These are phyloP conservation scores for Rhyacophila brunnea DNA, from an alignment of 1,140 invertebrate genomes.

Conservation along the genomic window DNA sequence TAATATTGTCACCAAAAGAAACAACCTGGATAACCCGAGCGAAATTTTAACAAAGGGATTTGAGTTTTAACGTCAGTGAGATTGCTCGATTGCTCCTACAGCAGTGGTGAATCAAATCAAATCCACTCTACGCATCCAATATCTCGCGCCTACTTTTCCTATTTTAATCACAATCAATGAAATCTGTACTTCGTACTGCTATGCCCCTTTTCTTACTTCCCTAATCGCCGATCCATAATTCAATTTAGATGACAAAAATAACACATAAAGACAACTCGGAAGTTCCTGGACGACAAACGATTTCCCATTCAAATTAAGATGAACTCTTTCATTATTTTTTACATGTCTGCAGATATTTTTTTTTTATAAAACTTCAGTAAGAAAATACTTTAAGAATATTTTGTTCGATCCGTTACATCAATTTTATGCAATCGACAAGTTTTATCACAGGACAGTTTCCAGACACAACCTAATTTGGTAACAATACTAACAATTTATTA, in stretches of 20 bases:
- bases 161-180: slow-evolving; percentile 24
- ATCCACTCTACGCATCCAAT: slow-evolving; percentile 2
- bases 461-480: slow-evolving; percentile 30
- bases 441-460: slow-evolving; percentile 33
- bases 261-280: too few species aligned
- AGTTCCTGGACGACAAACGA: too few species aligned
- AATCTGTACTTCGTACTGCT: slow-evolving; percentile 29
- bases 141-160: slow-evolving; percentile 7
- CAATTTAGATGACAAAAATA: too few species aligned
- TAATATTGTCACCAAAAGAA: slow-evolving; percentile 32
- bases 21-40: slow-evolving; percentile 24
- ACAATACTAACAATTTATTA: too few species aligned
- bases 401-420: too few species aligned
- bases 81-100: slow-evolving; percentile 13
- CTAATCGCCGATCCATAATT: slow-evolving; percentile 16
- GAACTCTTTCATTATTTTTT: too few species aligned
- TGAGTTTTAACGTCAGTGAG: slow-evolving; percentile 3
- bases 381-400: too few species aligned
- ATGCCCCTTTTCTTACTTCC: slow-evolving; percentile 10
- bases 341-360: too few species aligned
- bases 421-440: background rate
- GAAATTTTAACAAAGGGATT: background rate
- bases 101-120: slow-evolving; percentile 14
- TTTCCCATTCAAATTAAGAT: too few species aligned
- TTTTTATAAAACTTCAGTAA: too few species aligned